phyloP scores from a whole-genome alignment of 1,140 invertebrate species.

The Drosophila fuyamai region DNA sequence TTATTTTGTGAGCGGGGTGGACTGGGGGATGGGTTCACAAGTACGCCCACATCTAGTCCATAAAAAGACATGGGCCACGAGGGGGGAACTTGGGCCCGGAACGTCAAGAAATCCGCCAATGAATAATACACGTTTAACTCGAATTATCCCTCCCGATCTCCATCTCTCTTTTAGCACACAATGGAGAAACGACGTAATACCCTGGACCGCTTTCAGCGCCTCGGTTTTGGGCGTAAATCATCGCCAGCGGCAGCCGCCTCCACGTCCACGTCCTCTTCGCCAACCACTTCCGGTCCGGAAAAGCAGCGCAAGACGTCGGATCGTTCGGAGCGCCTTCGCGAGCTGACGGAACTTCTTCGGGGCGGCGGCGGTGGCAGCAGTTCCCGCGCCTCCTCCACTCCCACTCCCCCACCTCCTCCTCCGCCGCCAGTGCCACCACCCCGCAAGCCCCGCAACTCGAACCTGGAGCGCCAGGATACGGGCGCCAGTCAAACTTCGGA shows the following conservation, averaged over 20 bases:
- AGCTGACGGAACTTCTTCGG: conserved; percentile 91
- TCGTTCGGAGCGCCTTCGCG: conserved; percentile 89
- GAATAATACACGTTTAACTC: conserved; percentile 47
- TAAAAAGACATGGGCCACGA: conserved; percentile 36
- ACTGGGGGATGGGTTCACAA: conserved; percentile 14
- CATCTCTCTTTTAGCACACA: conserved; percentile 50
- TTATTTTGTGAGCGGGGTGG: conserved; percentile 23
- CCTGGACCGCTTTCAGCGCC: conserved; percentile 91
- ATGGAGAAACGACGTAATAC: conserved; percentile 86
- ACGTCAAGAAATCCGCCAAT: conserved; percentile 23
- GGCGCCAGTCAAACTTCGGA: conserved; percentile 47
- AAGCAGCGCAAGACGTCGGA: conserved; percentile 80
- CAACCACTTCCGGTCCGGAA: conserved; percentile 34
- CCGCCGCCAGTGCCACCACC: conserved; percentile 75
- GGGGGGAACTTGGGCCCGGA: conserved; percentile 18
- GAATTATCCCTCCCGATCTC: conserved; percentile 21
- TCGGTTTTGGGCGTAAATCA: conserved; percentile 89
- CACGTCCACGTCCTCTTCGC: conserved; percentile 10
- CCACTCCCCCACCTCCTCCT: conserved; percentile 83
- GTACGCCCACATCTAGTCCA: conserved; percentile 51
- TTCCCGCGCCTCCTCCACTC: conserved; percentile 78
- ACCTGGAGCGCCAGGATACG: conserved; percentile 64
- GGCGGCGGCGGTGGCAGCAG: conserved; percentile 69
- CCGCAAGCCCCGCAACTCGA: conserved; percentile 61
- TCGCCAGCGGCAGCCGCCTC: conserved; percentile 82